Conservation (phyloP, 2,797 vertebrate genomes). For the Anguilla megastoma region DNA sequence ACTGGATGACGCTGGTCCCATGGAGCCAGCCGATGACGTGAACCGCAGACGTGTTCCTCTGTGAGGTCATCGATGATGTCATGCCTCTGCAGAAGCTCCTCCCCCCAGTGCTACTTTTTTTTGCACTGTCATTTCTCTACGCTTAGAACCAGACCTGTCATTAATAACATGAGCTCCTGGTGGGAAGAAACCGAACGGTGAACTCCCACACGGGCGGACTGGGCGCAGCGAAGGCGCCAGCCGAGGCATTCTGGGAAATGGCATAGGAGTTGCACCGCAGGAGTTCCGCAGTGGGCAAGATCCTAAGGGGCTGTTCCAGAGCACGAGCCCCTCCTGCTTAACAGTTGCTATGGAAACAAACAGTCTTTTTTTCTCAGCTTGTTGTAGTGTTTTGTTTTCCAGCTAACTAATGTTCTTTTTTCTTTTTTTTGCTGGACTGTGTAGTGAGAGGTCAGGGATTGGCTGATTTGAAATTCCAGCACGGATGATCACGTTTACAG, state of each 20-base stretch:
- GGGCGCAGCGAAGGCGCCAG: background rate
- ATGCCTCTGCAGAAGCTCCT: background rate
- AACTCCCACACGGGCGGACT: background rate
- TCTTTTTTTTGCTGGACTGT: background rate
- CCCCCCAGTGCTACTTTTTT: background rate
- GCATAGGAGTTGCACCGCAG: background rate
- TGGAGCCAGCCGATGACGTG: background rate
- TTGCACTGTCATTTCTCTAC: background rate
- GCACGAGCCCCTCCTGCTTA: background rate
- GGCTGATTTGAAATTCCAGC: background rate
- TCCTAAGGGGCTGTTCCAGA: background rate
- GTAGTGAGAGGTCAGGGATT: background rate
- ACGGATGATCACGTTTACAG: background rate
- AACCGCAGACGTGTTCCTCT: background rate
- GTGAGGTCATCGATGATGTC: background rate
- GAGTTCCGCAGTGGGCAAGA: background rate
- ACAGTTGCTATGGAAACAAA: background rate
- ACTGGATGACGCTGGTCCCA: background rate
- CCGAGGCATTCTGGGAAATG: background rate
- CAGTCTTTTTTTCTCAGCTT: background rate
- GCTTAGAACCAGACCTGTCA: background rate
- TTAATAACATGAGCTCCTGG: background rate
- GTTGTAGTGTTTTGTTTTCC: background rate
- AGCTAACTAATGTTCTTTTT: background rate
- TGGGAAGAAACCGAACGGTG: background rate